A percentile compares a stretch with the other conserved stretches of the same genome.
These are phyloP conservation scores for Sceloporus tristichus DNA, from an alignment of 2,113 vertebrate genomes.

Conservation along the genomic window DNA sequence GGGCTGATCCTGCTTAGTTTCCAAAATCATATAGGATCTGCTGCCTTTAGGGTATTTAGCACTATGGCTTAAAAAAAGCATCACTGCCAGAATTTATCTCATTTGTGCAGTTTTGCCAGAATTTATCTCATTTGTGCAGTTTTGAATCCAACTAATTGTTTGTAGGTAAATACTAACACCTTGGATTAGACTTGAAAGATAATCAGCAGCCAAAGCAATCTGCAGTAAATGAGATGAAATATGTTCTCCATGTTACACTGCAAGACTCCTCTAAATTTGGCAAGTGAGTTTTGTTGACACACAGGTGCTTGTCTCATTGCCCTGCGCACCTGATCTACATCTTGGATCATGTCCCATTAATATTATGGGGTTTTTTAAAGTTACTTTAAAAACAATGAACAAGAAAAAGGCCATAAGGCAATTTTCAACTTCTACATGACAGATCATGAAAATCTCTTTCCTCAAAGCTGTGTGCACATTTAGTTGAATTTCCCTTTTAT, in stretches of 20 bases:
- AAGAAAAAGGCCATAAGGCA: background rate
- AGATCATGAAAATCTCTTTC: background rate
- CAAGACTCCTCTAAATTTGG: background rate
- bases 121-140: background rate
- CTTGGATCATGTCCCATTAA: background rate
- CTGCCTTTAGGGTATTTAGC: background rate
- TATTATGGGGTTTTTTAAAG: background rate
- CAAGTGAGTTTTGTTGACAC: background rate
- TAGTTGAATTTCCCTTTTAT: background rate
- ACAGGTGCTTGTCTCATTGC: background rate
- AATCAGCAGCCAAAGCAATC: background rate
- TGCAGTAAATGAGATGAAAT: background rate
- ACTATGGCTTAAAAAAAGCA: background rate
- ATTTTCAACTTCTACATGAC: background rate
- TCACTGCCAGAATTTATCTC: background rate
- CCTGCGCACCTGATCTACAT: background rate
- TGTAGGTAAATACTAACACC: background rate
- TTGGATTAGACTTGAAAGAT: background rate
- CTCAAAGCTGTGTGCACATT: background rate
- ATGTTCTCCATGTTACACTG: background rate
- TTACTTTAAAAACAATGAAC: conserved; percentile 27
- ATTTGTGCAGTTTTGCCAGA: background rate
- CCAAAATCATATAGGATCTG: background rate
- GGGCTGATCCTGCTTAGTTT: too few species aligned
- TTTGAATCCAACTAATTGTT: background rate